Evolutionary conservation across 2,113 vertebrate genomes (phyloP).

Genomic region (Thomomys bottae): DNA sequence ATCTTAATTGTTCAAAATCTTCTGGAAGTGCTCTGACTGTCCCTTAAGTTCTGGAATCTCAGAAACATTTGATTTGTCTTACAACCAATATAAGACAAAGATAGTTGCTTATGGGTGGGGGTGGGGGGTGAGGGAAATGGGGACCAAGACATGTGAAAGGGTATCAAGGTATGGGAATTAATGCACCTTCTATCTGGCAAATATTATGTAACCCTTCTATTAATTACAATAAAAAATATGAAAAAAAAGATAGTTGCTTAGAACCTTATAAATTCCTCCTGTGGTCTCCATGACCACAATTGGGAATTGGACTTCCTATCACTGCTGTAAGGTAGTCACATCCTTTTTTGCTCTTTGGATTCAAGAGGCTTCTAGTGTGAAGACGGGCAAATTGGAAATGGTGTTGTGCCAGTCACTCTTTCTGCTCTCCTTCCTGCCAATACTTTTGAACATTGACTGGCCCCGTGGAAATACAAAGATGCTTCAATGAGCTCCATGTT

Average conservation of each 20-base stretch:
- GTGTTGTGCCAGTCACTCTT: background rate
- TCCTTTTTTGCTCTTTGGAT: background rate
- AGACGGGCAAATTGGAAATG: background rate
- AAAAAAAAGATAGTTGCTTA: background rate
- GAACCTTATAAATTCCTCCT: background rate
- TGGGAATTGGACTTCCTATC: background rate
- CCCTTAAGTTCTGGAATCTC: background rate
- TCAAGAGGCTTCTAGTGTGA: background rate
- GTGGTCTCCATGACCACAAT: background rate
- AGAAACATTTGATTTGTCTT: background rate
- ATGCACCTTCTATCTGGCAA: too few relatives aligned
- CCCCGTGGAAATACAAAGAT: background rate
- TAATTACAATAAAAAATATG: too few relatives aligned
- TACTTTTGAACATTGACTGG: background rate
- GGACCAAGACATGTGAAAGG: too few relatives aligned
- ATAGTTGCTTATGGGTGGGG: background rate
- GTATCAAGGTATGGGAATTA: too few relatives aligned
- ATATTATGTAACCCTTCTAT: too few relatives aligned
- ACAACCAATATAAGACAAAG: constrained; percentile 23
- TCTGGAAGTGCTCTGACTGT: background rate
- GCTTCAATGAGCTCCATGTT: background rate
- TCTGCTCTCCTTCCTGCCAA: background rate
- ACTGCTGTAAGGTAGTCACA: too few relatives aligned
- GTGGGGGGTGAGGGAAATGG: too few relatives aligned
- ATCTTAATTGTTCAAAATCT: constrained; percentile 39